phyloP scores from a whole-genome alignment of 1,140 invertebrate species.

The Gyrodactylus bullatarudis region DNA sequence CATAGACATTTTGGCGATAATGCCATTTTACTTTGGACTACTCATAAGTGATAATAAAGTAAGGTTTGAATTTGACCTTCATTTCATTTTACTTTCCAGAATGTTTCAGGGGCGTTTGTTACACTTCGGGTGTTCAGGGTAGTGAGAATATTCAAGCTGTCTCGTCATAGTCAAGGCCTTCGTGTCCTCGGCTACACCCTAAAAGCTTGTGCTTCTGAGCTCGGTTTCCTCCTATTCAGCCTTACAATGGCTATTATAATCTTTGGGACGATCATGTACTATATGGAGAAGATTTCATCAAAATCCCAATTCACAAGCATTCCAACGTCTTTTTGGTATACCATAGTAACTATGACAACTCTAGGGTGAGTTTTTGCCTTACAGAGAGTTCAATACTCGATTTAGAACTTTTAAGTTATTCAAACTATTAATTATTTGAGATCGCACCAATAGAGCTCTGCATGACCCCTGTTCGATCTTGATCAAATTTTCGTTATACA shows the following conservation, averaged over 20 bases:
- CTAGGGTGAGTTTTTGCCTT: constrained; percentile 52
- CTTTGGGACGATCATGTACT: constrained; percentile 87
- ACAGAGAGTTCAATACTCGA: not conserved
- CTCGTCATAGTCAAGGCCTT: constrained; percentile 75
- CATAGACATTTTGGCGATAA: constrained; percentile 79
- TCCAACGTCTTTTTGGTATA: constrained; percentile 28
- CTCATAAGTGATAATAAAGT: constrained; percentile 51
- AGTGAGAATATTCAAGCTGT: constrained; percentile 92
- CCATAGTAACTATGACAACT: constrained; percentile 84
- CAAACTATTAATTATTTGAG: too few species aligned
- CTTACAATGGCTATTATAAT: constrained; percentile 73
- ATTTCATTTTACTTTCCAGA: constrained; percentile 29
- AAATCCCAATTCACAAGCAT: constrained; percentile 86
- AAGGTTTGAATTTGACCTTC: not conserved
- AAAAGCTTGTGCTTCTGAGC: constrained; percentile 94
- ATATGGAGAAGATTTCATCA: constrained; percentile 74
- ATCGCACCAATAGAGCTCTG: too few species aligned
- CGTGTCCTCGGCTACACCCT: constrained; percentile 58
- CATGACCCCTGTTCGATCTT: too few species aligned
- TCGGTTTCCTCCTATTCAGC: constrained; percentile 98
- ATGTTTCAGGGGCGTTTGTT: constrained; percentile 90
- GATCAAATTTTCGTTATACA: too few species aligned
- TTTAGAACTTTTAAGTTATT: not conserved
- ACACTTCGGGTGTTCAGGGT: constrained; percentile 82
- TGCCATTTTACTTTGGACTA: constrained; percentile 80